Conservation (phyloP, 2,888 invertebrate genomes). For the Charanyca ferruginea region DNA sequence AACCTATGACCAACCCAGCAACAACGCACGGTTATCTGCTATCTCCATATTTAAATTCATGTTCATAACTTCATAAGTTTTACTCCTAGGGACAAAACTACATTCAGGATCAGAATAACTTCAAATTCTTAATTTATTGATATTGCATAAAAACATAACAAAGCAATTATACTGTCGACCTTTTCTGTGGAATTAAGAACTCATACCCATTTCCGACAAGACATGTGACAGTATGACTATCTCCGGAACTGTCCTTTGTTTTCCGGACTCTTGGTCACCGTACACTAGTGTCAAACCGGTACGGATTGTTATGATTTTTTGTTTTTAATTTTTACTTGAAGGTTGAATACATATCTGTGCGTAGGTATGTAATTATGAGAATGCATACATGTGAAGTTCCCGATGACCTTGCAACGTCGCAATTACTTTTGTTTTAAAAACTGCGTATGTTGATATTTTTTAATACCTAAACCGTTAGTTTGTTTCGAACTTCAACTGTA, state of each 20-base stretch:
- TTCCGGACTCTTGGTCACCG: constrained; percentile 21
- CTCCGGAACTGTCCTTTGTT: constrained; percentile 39
- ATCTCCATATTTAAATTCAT: no score
- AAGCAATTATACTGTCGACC: neutral
- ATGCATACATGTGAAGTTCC: constrained; percentile 8
- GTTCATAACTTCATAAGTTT: no score
- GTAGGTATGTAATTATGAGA: neutral
- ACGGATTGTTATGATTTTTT: constrained; percentile 14
- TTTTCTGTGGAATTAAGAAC: constrained; percentile 12
- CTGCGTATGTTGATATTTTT: neutral
- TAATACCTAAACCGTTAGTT: no score
- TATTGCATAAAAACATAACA: neutral
- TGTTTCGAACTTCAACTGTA: no score
- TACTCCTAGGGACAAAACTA: no score
- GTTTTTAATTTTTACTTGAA: constrained; percentile 27
- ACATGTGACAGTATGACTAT: constrained; percentile 8
- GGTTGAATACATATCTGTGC: constrained; percentile 20
- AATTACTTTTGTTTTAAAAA: neutral
- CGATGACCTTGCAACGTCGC: constrained; percentile 31
- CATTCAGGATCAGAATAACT: no score
- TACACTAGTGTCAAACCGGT: constrained; percentile 38
- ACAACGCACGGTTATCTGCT: no score
- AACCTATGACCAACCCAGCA: no score
- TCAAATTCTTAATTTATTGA: no score
- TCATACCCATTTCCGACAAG: constrained; percentile 21